Evolutionary conservation across 2,888 invertebrate species (phyloP), one percentile per base, ranked within the genome.

Genomic region (Cancer borealis): DNA sequence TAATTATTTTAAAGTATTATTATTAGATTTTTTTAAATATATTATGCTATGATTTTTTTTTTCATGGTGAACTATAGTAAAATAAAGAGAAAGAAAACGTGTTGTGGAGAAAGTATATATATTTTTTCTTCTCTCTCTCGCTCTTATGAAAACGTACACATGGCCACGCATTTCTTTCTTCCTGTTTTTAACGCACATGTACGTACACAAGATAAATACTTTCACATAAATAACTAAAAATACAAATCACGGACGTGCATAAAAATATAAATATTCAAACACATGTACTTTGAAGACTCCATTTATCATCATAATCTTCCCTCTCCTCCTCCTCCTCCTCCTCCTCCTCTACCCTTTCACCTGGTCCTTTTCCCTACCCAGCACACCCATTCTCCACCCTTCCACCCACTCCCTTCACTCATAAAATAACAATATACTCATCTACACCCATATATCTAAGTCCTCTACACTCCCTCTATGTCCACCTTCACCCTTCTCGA

Each of bases 301-400:
- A 79, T 79, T 79, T 30, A 79, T 79, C 79, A 79, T 79, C 79
- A 79, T 79, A 79, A 79, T 79, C 79, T 30, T 30, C 79, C 79
- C 30, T 8, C 30, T 6, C 26, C 26, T 30, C 5, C 79, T 30
- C 79, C 26, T 26, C 26, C 30, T 79, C 79, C 26, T 79, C 79
- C 79, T 79, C 79, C 79, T 79, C 79, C 79, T 79, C 30, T 8
- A 12, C 6, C 79, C 79, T 30, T 30, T 21, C 79, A 21, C 30
- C 79, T 66, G n/a, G 3, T 79, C 30, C 79, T 79, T 10, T 30
- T 79, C 79, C 30, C 66, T 21, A 79, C 79, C 12, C 30, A 26
- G 6, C 30, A 10, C 79, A 30, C 30, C 14, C 30, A 8, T 30
- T 79, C 79, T 4, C 5, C 30, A 12, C 79, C 79, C 79, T 30